Conservation (phyloP, 2,888 invertebrate genomes). For the Aleiodes leptofemur region DNA sequence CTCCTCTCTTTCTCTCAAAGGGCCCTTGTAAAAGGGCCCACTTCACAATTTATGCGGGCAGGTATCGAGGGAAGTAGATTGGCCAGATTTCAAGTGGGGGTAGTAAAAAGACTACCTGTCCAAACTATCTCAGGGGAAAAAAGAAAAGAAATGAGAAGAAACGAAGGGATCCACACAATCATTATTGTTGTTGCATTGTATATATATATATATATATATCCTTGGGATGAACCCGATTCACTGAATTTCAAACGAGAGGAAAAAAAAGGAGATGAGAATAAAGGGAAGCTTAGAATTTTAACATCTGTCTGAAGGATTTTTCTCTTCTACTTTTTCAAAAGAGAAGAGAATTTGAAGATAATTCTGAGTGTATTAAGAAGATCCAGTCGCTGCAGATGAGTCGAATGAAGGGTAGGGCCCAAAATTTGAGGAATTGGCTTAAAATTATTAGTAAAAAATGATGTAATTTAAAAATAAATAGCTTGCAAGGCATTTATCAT, state of each 20-base stretch:
- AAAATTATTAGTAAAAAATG: too few species aligned
- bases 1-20: too few species aligned
- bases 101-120: slow-evolving; percentile 34
- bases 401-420: too few species aligned
- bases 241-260: slow-evolving; percentile 8
- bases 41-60: slow-evolving; percentile 29
- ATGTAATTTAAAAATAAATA: too few species aligned
- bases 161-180: neutral
- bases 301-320: too few species aligned
- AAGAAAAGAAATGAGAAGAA: neutral
- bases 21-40: slow-evolving; percentile 6
- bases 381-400: too few species aligned
- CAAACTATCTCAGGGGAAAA: slow-evolving; percentile 12
- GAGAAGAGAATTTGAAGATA: too few species aligned
- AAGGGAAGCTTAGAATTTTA: slow-evolving; percentile 1
- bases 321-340: too few species aligned
- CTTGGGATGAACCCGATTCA: slow-evolving; percentile 8
- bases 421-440: too few species aligned
- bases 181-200: slow-evolving; percentile 22
- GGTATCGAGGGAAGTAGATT: slow-evolving; percentile 26
- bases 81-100: slow-evolving; percentile 1
- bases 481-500: too few species aligned
- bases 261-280: neutral
- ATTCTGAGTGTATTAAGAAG: too few species aligned
- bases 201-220: slow-evolving; percentile 8